Conservation (phyloP, 2,888 invertebrate genomes). For the Lamproptera curius region DNA sequence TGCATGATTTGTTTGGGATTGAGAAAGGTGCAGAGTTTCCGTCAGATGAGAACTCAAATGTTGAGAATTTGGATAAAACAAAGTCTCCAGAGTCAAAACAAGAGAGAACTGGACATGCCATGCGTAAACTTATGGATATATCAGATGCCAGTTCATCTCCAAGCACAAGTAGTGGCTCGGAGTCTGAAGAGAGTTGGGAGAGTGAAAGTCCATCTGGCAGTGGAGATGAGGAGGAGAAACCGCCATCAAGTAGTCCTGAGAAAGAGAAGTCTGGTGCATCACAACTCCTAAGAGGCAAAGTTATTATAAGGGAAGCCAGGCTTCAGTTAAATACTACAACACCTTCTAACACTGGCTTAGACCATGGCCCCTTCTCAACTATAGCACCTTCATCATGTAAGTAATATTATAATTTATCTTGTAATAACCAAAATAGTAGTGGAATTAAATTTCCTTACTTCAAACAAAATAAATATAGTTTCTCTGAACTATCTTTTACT, state of each 20-base stretch:
- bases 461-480: too few species aligned
- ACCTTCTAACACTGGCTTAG: constrained; percentile 56
- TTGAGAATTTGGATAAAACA: constrained; percentile 52
- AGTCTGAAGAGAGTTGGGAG: constrained; percentile 69
- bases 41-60: constrained; percentile 64
- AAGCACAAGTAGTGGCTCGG: constrained; percentile 65
- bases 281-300: constrained; percentile 80
- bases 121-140: constrained; percentile 70
- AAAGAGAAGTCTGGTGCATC: constrained; percentile 65
- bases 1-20: constrained; percentile 60
- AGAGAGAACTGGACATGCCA: constrained; percentile 65
- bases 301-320: constrained; percentile 83
- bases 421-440: constrained; percentile 1
- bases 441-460: too few species aligned
- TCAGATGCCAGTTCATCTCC: constrained; percentile 71
- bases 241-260: constrained; percentile 62
- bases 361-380: constrained; percentile 84
- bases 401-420: constrained; percentile 29
- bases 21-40: constrained; percentile 60
- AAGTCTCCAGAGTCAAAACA: constrained; percentile 58
- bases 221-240: constrained; percentile 60
- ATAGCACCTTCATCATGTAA: constrained; percentile 59
- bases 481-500: too few species aligned
- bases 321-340: constrained; percentile 74
- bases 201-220: constrained; percentile 59